A percentile compares a stretch with the other conserved stretches of the same genome.
Evolutionary conservation across 2,113 vertebrate genomes (phyloP).

Genomic region (Sminthopsis crassicaudata): DNA sequence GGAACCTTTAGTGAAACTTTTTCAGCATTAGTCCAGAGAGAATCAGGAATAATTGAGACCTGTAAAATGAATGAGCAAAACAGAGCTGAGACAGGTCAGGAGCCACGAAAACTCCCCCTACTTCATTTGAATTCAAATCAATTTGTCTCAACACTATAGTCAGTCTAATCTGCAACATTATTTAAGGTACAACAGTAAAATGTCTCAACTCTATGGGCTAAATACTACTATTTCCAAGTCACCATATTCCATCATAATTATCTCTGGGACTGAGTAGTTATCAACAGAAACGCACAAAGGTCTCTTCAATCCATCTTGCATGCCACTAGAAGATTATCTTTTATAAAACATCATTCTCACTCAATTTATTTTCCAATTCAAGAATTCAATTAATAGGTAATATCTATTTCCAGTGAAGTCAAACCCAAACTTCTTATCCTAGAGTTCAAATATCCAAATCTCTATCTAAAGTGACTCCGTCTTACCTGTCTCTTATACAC

Average conservation of each 20-base stretch:
- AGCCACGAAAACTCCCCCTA: conserved; percentile 29
- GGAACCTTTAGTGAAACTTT: neutral
- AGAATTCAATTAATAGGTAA: neutral
- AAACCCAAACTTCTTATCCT: neutral
- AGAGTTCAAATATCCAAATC: neutral
- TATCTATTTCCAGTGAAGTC: neutral
- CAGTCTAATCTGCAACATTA: neutral
- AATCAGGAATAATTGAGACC: conserved; percentile 39
- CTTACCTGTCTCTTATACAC: neutral
- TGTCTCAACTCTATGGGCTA: neutral
- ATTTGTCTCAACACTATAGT: conserved; percentile 17
- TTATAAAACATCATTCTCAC: neutral
- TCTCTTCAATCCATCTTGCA: neutral
- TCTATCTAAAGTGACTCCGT: neutral
- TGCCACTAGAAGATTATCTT: neutral
- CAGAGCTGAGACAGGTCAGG: neutral
- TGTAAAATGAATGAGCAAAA: conserved; percentile 49
- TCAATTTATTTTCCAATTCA: neutral
- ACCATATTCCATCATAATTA: neutral
- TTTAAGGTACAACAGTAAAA: neutral
- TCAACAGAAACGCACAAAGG: neutral
- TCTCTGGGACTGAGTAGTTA: neutral
- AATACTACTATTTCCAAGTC: neutral
- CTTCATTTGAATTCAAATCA: conserved; percentile 17
- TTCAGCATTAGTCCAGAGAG: conserved; percentile 33